Evolutionary conservation across 2,797 vertebrate genomes (phyloP), one percentile per base, ranked within the genome.

Genomic region (Sus cebifrons): DNA sequence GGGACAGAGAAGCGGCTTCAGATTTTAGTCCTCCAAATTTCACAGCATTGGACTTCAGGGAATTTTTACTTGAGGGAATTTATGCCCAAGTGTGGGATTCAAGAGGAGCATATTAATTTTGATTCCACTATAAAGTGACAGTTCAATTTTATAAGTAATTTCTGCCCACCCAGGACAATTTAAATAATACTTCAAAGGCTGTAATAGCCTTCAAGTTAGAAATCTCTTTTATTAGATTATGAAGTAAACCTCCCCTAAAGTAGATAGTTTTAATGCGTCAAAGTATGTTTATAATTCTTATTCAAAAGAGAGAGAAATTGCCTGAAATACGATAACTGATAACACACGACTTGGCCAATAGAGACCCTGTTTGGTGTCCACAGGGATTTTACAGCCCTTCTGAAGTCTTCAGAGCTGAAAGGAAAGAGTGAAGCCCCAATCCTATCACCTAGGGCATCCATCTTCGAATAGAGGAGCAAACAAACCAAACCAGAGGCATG

Each of bases 111-210:
- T 81, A 83, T 88, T 95, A 54, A 86, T 96, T 97, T 94, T 92
- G 82, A 96, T 94, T 97, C 64, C 89, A 27, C 68, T 93, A 86
- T 17, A 54, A 88, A 91, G 54, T 58, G 70, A 92, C 70, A 91
- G 70, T 75, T 92, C 64, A 60, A 79, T 94, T 96, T 95, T 96
- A 73, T 52, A 96, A 88, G 44, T 83, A 95, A 83, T 87, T 98
- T 93, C 77, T 78, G 17, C 91, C 74, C 44, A 27, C 91, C 74
- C 44, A 27, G 56, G 23, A 73, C 97, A 92, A 98, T 97, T 97
- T 97, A 96, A 97, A 97, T 98, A 97, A 96, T 96, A 97, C 86
- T 98, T 97, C 91, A 97, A 97, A 98, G 94, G 49, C 89, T 96
- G 58, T 85, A 92, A 86, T 6, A 96, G 83, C 52, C 95, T 94